These are phyloP conservation scores for Lasioglossum malachurum DNA, from an alignment of 2,888 invertebrate species.

Conservation along the genomic window DNA sequence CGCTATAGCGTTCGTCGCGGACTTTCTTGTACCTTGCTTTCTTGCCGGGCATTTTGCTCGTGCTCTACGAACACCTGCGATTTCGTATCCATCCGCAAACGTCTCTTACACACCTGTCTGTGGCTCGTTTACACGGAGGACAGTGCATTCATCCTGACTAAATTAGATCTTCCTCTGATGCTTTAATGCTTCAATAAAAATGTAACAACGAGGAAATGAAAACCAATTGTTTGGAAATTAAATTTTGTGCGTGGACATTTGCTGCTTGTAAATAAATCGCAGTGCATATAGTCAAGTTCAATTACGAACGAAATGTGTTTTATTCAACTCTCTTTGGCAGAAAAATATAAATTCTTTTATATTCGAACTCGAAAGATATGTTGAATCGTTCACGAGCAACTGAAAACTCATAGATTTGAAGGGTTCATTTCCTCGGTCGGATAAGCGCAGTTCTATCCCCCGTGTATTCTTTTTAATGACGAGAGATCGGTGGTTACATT, in stretches of 20 bases:
- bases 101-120: constrained; percentile 36
- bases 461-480: constrained; percentile 20
- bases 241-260: background rate
- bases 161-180: background rate
- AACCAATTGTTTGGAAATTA: background rate
- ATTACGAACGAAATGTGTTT: background rate
- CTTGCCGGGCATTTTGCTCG: constrained; percentile 67
- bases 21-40: constrained; percentile 70
- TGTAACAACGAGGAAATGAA: background rate
- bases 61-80: constrained; percentile 58
- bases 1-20: constrained; percentile 14
- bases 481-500: constrained; percentile 24
- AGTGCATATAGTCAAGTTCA: background rate
- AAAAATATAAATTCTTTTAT: background rate
- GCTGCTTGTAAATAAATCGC: background rate
- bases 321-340: background rate
- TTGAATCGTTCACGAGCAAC: background rate
- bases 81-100: constrained; percentile 71
- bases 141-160: constrained; percentile 1
- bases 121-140: constrained; percentile 33
- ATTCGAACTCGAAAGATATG: background rate
- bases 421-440: background rate
- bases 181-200: background rate
- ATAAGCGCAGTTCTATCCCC: constrained; percentile 2
- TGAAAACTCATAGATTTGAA: background rate